These are phyloP conservation scores for Micrastur ruficollis DNA, from an alignment of 2,797 vertebrate genomes.

Conservation along the genomic window DNA sequence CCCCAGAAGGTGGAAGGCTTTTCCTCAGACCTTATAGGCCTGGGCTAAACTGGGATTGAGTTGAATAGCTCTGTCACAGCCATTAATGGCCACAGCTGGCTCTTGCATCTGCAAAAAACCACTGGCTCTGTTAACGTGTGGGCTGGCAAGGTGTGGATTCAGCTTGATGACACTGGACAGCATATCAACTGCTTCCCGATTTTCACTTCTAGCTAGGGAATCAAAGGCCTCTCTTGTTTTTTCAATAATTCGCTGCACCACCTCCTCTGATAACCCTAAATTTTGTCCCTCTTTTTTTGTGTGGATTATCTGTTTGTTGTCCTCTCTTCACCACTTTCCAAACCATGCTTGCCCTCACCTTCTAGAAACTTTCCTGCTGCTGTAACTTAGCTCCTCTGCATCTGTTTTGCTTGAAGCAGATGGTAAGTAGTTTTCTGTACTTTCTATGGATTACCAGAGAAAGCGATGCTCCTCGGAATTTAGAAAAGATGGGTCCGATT, in stretches of 20 bases:
- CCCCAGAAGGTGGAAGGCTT: constrained; percentile 81
- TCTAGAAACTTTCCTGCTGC: neutral
- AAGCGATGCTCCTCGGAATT: neutral
- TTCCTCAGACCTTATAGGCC: constrained; percentile 84
- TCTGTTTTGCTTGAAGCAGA: neutral
- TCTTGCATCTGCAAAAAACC: constrained; percentile 83
- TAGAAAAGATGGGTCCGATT: neutral
- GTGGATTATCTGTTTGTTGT: neutral
- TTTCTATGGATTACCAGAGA: neutral
- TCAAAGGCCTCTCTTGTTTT: neutral
- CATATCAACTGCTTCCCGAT: constrained; percentile 80
- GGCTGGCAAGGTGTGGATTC: constrained; percentile 76
- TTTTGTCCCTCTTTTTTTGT: neutral
- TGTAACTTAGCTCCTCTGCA: neutral
- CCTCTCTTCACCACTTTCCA: neutral
- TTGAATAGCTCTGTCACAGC: constrained; percentile 81
- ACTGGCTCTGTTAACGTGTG: constrained; percentile 82
- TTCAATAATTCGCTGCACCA: neutral
- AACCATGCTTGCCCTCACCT: neutral
- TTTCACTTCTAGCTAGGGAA: constrained; percentile 74
- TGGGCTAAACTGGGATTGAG: constrained; percentile 85
- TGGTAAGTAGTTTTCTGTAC: neutral
- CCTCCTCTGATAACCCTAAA: neutral
- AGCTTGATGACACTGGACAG: constrained; percentile 82
- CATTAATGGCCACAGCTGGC: constrained; percentile 81